Conservation (phyloP, 1,140 invertebrate species). For the Alviniconcha marisindica region DNA sequence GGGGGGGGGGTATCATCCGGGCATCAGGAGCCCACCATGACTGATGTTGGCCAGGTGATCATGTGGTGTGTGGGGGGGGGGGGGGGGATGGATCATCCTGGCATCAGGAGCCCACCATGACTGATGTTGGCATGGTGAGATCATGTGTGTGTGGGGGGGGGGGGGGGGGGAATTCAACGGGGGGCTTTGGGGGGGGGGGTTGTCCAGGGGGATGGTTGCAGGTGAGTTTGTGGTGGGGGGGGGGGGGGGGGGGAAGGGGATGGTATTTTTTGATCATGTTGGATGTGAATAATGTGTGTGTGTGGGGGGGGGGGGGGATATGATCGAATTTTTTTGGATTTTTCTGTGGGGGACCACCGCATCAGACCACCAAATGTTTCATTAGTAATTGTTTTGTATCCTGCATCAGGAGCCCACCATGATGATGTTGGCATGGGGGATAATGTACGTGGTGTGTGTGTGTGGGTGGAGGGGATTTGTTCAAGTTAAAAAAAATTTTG, state of each 20-base stretch:
- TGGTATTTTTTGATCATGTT: neutral
- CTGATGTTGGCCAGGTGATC: constrained; percentile 92
- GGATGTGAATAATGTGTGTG: constrained; percentile 67
- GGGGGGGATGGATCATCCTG: constrained; percentile 85
- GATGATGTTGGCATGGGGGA: neutral
- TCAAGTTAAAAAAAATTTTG: too few species aligned
- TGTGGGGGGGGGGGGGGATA: constrained; percentile 94
- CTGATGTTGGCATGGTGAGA: constrained; percentile 93
- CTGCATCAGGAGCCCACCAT: constrained; percentile 95
- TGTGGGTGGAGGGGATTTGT: too few species aligned
- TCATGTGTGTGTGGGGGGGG: neutral
- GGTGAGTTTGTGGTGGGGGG: constrained; percentile 51
- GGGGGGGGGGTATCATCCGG: too few species aligned
- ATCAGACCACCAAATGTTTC: too few species aligned
- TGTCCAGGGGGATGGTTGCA: neutral
- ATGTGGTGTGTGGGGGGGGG: neutral
- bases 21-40: constrained; percentile 93
- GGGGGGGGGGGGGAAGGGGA: too few species aligned
- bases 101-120: constrained; percentile 92
- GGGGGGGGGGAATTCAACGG: neutral
- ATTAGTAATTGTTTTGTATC: too few species aligned
- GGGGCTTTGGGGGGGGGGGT: neutral
- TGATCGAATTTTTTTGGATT: too few species aligned
- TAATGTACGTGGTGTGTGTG: too few species aligned
- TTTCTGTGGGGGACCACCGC: too few species aligned